These are phyloP conservation scores for Neodon shergylaensis DNA, from an alignment of 2,113 vertebrate genomes.

Conservation along the genomic window DNA sequence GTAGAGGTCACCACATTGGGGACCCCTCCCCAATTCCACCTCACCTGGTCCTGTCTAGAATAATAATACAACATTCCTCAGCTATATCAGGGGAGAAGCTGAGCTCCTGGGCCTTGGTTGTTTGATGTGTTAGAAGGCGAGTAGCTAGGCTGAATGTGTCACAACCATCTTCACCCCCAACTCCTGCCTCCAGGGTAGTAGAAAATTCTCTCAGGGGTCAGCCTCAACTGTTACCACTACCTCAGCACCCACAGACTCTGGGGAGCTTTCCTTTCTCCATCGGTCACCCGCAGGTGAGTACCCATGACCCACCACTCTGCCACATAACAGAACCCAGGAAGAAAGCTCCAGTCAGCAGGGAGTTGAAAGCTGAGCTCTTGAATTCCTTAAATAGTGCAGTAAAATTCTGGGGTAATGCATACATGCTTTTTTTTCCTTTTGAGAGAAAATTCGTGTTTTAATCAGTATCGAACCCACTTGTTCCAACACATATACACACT, in stretches of 20 bases:
- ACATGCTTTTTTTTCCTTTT: neutral
- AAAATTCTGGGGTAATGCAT: neutral
- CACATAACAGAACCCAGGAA: neutral
- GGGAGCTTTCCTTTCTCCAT: neutral
- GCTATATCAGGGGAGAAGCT: neutral
- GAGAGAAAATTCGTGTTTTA: neutral
- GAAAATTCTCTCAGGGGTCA: neutral
- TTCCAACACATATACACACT: neutral
- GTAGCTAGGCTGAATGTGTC: neutral
- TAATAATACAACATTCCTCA: neutral
- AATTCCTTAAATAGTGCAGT: neutral
- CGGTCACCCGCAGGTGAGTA: neutral
- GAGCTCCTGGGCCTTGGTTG: neutral
- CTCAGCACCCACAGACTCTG: neutral
- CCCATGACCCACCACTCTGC: neutral
- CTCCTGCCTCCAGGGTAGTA: neutral
- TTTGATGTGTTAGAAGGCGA: conserved; percentile 3
- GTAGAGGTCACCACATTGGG: neutral
- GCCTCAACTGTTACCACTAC: neutral
- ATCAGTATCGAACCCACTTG: conserved; percentile 34
- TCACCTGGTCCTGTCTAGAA: neutral
- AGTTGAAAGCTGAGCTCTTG: neutral
- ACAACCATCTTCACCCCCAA: neutral
- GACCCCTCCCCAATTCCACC: neutral
- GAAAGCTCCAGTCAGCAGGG: neutral